These are phyloP conservation scores for Synanthedon formicaeformis DNA, from an alignment of 2,888 invertebrate genomes.

Conservation along the genomic window DNA sequence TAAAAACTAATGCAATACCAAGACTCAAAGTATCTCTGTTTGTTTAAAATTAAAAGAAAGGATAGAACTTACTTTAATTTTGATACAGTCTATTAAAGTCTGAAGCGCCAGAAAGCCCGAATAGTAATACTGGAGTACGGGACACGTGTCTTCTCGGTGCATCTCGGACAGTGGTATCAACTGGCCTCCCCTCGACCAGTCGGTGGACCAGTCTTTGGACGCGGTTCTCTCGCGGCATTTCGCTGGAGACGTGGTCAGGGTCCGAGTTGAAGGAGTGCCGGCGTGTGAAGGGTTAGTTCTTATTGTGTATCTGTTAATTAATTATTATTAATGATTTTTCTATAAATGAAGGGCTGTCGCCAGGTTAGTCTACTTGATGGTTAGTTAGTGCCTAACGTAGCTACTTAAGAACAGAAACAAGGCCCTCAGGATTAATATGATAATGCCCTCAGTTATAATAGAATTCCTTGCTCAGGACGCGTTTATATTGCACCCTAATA, in stretches of 20 bases:
- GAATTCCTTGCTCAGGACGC: no score
- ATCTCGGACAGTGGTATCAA: conserved; percentile 67
- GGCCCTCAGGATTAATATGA: no score
- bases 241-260: conserved; percentile 74
- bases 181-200: conserved; percentile 66
- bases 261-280: conserved; percentile 75
- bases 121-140: conserved; percentile 80
- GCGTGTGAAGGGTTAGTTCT: conserved; percentile 77
- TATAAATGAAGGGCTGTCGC: no score
- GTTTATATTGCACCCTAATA: no score
- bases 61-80: conserved; percentile 72
- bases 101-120: conserved; percentile 82
- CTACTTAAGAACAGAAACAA: no score
- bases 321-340: no score
- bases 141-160: conserved; percentile 78
- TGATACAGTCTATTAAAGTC: conserved; percentile 77
- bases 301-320: conserved; percentile 73
- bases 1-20: no score
- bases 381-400: no score
- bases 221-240: conserved; percentile 75
- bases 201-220: conserved; percentile 70
- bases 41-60: neutral
- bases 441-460: no score
- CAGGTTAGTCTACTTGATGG: no score
- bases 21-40: no score